Evolutionary conservation across 2,888 invertebrate genomes (phyloP), one percentile per base, ranked within the genome.

Genomic region (Stramonita haemastoma): DNA sequence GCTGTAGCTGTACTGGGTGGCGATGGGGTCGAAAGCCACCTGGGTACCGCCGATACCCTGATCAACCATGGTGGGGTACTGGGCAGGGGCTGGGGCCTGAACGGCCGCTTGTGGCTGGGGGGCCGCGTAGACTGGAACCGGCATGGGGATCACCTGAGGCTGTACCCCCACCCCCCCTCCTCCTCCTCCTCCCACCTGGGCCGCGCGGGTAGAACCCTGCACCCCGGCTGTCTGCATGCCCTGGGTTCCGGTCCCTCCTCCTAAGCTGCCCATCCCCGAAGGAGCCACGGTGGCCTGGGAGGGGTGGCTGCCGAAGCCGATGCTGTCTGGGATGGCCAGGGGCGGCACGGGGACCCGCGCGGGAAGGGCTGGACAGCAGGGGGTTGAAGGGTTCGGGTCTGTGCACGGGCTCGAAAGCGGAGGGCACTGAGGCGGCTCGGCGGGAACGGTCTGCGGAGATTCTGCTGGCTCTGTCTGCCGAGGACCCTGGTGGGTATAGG

Each of bases 401-500:
- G 66, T 93, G 92, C 26, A 94, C 92, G 84, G 93, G 94, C 90
- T 94, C 94, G 91, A 94, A 94, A 29, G 93, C 94, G 81, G 93
- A 92, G 66, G 91, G 91, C 34, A 90, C 86, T 56, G 87, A 87
- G 57, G 85, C 79, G 26, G 88, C 36, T 32, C 85, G 70, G n/a
- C 84, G 88, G 6, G 86, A 79, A 19, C 84, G 86, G 60, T 79
- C 77, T 4, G 32, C 57, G 22, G 57, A 66, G 29, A 57, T 70
- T 17, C 57, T 77, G 73, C 46, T 88, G 60, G 81, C 29, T 32
- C 81, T 34, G 29, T 86, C 81, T 8, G 89, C 81, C 22, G 86
- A 60, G 19, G 60, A 81, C 8, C 66, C 88, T 89, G 84, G 19
- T 1, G 34, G 32, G n/a, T n/a, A 73, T 32, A 87, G 15, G 29